A percentile compares a stretch with the other conserved stretches of the same genome.
Evolutionary conservation across 1,140 invertebrate species (phyloP).

Genomic region (Homarus americanus): DNA sequence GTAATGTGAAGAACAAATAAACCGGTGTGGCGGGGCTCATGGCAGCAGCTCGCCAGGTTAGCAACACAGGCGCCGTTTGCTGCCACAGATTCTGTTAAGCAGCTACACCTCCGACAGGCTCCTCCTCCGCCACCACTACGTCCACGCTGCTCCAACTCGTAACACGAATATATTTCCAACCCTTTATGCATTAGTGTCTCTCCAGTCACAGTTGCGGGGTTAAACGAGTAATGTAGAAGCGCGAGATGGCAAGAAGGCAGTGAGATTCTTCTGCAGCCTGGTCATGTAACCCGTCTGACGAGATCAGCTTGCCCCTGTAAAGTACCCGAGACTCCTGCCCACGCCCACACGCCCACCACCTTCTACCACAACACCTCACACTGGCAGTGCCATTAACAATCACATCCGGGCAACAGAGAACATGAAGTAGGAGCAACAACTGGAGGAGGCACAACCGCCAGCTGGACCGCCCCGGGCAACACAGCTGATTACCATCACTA

Average conservation of each 20-base stretch:
- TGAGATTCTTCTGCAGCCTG: not conserved
- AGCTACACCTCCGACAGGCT: no score
- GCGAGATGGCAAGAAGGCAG: not conserved
- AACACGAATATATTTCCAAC: not conserved
- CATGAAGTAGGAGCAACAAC: not conserved
- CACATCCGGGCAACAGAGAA: not conserved
- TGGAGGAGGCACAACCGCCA: not conserved
- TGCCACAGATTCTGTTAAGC: no score
- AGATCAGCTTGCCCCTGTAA: not conserved
- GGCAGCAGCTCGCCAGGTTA: not conserved
- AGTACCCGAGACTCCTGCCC: not conserved
- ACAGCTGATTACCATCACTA: conserved; percentile 8
- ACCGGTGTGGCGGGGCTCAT: no score
- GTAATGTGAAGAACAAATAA: no score
- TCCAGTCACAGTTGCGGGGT: not conserved
- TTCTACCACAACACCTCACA: not conserved
- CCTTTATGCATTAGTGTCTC: not conserved
- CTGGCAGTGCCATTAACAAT: not conserved
- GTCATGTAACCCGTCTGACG: not conserved
- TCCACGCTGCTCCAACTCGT: not conserved
- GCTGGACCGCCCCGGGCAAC: not conserved
- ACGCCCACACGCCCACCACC: not conserved
- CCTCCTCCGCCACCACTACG: not conserved
- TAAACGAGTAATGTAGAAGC: not conserved
- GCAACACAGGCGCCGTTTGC: not conserved